These are phyloP conservation scores for Gadopsis bispinosus DNA, from an alignment of 2,797 vertebrate species.

Conservation along the genomic window DNA sequence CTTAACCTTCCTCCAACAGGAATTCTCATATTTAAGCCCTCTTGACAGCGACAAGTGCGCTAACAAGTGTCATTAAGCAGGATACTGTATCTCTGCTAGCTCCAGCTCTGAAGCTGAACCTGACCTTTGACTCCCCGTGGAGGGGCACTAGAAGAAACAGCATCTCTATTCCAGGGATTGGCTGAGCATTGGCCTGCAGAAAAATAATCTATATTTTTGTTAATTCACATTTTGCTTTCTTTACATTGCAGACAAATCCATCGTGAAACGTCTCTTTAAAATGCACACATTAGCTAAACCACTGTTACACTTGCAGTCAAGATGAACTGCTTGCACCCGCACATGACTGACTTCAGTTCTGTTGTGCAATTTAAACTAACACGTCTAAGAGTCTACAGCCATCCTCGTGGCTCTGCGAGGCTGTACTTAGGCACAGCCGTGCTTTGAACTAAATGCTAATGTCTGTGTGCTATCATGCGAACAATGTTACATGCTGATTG, in stretches of 20 bases:
- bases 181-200: not conserved
- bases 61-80: conserved; percentile 35
- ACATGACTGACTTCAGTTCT: not conserved
- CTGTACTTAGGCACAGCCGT: too few relatives aligned
- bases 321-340: not conserved
- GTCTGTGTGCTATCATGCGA: not conserved
- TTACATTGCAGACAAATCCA: conserved; percentile 2
- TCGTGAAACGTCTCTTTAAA: not conserved
- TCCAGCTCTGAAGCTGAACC: conserved; percentile 19
- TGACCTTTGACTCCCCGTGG: conserved; percentile 36
- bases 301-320: not conserved
- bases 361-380: too few relatives aligned
- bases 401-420: too few relatives aligned
- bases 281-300: not conserved
- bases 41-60: conserved; percentile 34
- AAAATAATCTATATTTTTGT: not conserved
- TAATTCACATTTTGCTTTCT: not conserved
- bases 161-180: not conserved
- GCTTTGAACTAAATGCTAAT: not conserved
- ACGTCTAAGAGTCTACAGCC: not conserved
- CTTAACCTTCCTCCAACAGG: conserved; percentile 36
- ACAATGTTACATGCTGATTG: not conserved
- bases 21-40: conserved; percentile 43
- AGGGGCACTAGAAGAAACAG: not conserved
- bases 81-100: conserved; percentile 1